Base-by-base conservation (phyloP, 2,797 vertebrate species). In the Falco concolor region DNA sequence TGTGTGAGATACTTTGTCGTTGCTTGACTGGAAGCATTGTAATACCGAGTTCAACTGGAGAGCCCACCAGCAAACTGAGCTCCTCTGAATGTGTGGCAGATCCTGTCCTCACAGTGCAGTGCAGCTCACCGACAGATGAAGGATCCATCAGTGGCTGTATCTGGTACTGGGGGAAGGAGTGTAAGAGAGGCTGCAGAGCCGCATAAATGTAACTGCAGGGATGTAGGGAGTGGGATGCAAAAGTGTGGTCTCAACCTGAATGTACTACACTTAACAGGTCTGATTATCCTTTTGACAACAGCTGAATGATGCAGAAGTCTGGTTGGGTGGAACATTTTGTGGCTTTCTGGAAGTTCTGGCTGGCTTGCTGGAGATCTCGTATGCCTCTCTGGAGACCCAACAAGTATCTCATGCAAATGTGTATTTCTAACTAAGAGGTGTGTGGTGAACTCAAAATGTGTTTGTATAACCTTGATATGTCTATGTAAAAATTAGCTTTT, bases 381-480 rank as follows among this genome's bases (percentile, higher is more conserved):
- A 28, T 36, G 14, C 8, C 23, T 85, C 45, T 68, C 19, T 82
- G 68, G 67, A 77, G 23, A 40, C 19, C 30, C 52, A 63, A 9
- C 3, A 64, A 59, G 27, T 42, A 10, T 68, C 78, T 90, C 36
- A 80, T 32, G 59, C 42, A 72, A 85, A 96, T 94, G 14, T 10
- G 1, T 73, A 57, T 94, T 97, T 96, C 70, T 84, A 38, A 69
- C 68, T 84, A n/a, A 88, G 90, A 95, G 60, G 50, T 76, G 34
- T 68, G 23, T 10, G 6, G 63, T 87, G 76, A 92, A 24, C 73
- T 90, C 49, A 79, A 96, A 92, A 25, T 25, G 5, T 83, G 59
- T 96, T 97, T 95, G 72, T 22, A 50, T 94, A 96, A 94, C 93
- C 92, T 97, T 96, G 84, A 27, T 87, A 47, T 76, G 60, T 69